Conservation (phyloP, 1,140 invertebrate genomes). For the honey bee (Apis mellifera) region DNA sequence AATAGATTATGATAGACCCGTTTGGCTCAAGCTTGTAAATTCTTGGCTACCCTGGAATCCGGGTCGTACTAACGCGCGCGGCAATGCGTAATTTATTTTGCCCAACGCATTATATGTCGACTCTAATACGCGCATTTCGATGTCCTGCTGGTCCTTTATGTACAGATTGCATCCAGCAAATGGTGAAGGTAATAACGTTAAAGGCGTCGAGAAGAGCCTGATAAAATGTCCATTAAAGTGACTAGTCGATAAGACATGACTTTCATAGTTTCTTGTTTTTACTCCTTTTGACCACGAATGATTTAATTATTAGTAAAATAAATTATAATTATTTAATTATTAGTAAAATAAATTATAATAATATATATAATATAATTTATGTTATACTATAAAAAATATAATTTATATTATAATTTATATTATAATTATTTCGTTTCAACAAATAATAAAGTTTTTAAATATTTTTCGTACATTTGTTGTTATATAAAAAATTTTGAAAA, state of each 20-base stretch:
- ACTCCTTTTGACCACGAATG: background rate
- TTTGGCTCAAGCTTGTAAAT: conserved; percentile 69
- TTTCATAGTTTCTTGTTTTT: conserved; percentile 21
- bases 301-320: background rate
- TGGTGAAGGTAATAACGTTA: conserved; percentile 50
- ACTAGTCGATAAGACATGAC: conserved; percentile 33
- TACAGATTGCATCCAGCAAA: conserved; percentile 34
- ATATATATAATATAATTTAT: background rate
- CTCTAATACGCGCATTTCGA: conserved; percentile 62
- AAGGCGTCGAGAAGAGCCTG: conserved; percentile 46
- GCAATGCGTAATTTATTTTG: conserved; percentile 70
- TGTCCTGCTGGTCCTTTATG: conserved; percentile 34
- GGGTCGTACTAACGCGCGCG: conserved; percentile 61
- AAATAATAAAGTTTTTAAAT: too few species aligned
- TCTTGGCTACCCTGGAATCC: conserved; percentile 70
- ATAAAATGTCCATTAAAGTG: conserved; percentile 54
- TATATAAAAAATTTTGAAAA: too few species aligned
- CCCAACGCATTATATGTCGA: conserved; percentile 63
- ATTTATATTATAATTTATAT: background rate
- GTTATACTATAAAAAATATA: background rate
- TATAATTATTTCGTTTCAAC: too few species aligned
- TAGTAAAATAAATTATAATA: background rate
- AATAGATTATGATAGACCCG: conserved; percentile 57
- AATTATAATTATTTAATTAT: background rate
- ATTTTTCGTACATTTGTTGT: too few species aligned